A percentile compares a stretch with the other conserved stretches of the same genome.
Evolutionary conservation across 2,113 vertebrate species (phyloP).

Genomic region (Sylvilagus bachmani): DNA sequence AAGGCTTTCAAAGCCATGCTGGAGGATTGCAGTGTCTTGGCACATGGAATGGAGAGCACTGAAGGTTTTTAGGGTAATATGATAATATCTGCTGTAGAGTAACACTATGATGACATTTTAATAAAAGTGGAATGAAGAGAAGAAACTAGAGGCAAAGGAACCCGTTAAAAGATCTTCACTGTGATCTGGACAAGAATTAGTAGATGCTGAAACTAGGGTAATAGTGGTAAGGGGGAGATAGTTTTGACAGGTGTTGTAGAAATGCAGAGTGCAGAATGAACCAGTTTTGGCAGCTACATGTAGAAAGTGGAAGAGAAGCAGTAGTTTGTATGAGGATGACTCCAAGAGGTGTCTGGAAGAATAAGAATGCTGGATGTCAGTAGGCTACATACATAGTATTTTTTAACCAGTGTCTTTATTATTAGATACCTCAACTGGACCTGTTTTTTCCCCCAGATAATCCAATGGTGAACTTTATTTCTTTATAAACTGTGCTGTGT

Average conservation of each 20-base stretch:
- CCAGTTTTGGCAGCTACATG: constrained; percentile 36
- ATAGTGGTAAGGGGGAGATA: constrained; percentile 15
- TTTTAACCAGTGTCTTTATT: neutral
- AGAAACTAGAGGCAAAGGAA: constrained; percentile 49
- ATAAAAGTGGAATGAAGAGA: constrained; percentile 54
- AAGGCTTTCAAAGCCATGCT: constrained; percentile 46
- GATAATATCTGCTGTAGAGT: constrained; percentile 49
- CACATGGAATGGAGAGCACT: constrained; percentile 25
- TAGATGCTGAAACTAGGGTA: neutral
- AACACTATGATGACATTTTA: constrained; percentile 48
- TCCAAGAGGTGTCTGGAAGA: neutral
- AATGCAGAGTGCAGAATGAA: constrained; percentile 6
- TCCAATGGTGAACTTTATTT: constrained; percentile 20
- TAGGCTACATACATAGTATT: neutral
- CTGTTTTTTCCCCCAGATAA: neutral
- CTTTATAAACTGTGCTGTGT: neutral
- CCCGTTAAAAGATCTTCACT: constrained; percentile 39
- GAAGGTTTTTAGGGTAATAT: constrained; percentile 29
- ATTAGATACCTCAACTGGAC: neutral
- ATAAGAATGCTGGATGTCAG: constrained; percentile 1
- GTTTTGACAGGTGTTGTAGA: constrained; percentile 64
- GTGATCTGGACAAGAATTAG: constrained; percentile 19
- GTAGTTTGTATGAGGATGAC: neutral
- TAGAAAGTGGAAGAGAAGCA: neutral
- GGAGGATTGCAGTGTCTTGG: constrained; percentile 1